These are phyloP conservation scores for Dendrocincla tyrannina DNA, from an alignment of 2,797 vertebrate species.

Conservation along the genomic window DNA sequence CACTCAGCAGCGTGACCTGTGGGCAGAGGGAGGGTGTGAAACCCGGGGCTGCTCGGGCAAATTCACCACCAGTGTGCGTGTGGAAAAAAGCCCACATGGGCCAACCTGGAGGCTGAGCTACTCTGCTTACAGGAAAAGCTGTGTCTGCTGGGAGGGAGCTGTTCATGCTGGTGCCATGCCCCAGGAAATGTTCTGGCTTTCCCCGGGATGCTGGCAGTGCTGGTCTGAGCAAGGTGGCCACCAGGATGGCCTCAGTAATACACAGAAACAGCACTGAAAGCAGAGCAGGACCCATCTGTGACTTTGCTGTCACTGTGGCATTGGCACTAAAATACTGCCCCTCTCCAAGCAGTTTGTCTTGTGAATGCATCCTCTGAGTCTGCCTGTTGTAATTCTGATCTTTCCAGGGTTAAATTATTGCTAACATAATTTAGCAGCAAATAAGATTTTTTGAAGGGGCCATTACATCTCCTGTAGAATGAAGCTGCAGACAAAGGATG, in stretches of 20 bases:
- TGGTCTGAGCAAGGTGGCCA: not conserved
- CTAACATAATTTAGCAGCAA: not conserved
- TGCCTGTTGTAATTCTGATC: not conserved
- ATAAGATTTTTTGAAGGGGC: not conserved
- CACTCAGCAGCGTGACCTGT: constrained; percentile 90
- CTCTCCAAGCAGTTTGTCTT: not conserved
- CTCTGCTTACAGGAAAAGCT: not conserved
- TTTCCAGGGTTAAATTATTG: not conserved
- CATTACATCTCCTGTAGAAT: not conserved
- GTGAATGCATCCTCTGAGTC: not conserved
- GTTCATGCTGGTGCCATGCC: not conserved
- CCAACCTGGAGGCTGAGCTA: not conserved
- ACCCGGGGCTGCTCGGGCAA: not conserved
- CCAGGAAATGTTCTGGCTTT: not conserved
- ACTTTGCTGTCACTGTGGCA: not conserved
- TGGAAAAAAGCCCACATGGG: rapidly evolving
- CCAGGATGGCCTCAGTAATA: not conserved
- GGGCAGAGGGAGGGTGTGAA: not conserved
- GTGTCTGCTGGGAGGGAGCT: not conserved
- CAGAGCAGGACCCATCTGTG: not conserved
- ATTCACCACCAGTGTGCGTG: rapidly evolving
- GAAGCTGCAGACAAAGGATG: constrained; percentile 6
- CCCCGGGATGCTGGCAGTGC: not conserved
- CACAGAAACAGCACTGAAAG: not conserved
- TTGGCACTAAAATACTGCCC: not conserved